Conservation (phyloP, 2,113 vertebrate genomes). For the Casuarius casuarius region DNA sequence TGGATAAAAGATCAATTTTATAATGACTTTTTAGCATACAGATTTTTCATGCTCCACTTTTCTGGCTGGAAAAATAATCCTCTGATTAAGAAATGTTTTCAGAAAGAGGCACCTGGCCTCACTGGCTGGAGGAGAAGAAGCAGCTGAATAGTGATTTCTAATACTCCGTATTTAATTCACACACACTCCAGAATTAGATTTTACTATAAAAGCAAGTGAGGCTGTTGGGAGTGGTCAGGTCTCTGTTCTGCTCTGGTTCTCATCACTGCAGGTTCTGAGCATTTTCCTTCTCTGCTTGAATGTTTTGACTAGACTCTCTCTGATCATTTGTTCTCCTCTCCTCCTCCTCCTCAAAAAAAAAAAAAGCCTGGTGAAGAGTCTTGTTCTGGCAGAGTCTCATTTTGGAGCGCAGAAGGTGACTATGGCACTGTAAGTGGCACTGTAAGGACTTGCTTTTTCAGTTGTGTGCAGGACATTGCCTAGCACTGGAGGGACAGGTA, state of each 20-base stretch:
- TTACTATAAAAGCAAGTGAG: not conserved
- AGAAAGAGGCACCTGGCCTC: not conserved
- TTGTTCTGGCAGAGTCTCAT: not conserved
- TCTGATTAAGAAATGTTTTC: not conserved
- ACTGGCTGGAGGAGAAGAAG: not conserved
- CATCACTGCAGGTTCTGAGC: not conserved
- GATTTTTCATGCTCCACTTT: not conserved
- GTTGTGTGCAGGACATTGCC: accelerated
- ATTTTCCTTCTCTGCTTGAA: not conserved
- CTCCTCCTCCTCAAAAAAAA: not conserved
- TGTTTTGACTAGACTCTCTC: not conserved
- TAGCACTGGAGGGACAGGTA: not conserved
- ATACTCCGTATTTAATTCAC: not conserved
- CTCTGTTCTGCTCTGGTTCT: not conserved
- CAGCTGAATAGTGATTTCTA: not conserved
- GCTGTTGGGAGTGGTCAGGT: not conserved
- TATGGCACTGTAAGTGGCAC: not conserved
- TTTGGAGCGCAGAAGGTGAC: not conserved
- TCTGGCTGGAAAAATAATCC: not conserved
- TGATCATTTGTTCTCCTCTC: not conserved
- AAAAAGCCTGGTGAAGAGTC: not conserved
- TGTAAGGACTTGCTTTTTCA: not conserved
- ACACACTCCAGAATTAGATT: not conserved
- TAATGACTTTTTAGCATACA: not conserved
- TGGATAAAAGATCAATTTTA: not conserved